Evolutionary conservation across 2,888 invertebrate species (phyloP), one percentile per base, ranked within the genome.

Genomic region (Agonopterix alstromeriana): DNA sequence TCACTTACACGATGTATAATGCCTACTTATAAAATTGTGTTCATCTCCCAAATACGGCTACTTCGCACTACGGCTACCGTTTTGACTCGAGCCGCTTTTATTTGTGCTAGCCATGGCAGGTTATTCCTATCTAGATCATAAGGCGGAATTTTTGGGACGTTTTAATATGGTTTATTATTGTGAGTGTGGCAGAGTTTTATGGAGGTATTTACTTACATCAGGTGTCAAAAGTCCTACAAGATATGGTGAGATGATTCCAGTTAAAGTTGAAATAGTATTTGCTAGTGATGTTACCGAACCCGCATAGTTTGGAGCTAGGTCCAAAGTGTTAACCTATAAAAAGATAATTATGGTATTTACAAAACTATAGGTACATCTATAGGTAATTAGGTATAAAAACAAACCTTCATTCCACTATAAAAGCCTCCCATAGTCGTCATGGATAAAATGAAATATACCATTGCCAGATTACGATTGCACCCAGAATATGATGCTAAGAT

Each of bases 401-500:
- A n/a, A n/a, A 85, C 92, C 79, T 92, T 92, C 90, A 93, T 90
- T 41, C 92, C 92, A 53, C 93, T 91, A 70, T 93, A 93, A 65
- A 92, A 93, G 10, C 92, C 91, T 35, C 93, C 94, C 93, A 93
- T 93, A n/a, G 92, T 87, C 36, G 91, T 91, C 91, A 93, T 90
- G n/a, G 89, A 91, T 10, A 92, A 56, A 4, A 92, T 89, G 58
- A 93, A 92, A 63, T 92, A 89, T 4, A 90, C 87, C 60, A 92
- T 89, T 5, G 89, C 70, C 38, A 82, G 72, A 14, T 74, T 72
- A 17, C 88, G 61, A 55, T 92, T 82, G 57, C 92, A 93, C 1
- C 91, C 92, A 0, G 91, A 79, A 61, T 93, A 92, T 0, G 92
- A 91, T 0, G 92, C 93, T n/a, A 89, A 71, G 38, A 93, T 82